These are phyloP conservation scores for Platysteira castanea DNA, from an alignment of 2,113 vertebrate genomes.

Conservation along the genomic window DNA sequence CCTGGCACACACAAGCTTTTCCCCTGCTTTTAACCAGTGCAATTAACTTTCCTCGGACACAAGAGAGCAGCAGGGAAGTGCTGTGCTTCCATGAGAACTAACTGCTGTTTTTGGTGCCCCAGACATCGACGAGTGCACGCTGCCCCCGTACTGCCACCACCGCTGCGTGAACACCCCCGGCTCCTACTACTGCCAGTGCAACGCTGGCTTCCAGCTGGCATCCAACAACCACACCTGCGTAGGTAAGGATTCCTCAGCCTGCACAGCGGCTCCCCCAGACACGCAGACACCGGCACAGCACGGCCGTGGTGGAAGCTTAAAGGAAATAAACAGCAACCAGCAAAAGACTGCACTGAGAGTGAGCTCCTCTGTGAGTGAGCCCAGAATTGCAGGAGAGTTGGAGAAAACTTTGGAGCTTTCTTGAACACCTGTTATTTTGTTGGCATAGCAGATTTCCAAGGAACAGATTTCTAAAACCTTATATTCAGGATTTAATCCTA, in stretches of 20 bases:
- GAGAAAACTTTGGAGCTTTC: neutral
- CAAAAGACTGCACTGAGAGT: neutral
- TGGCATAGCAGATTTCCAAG: neutral
- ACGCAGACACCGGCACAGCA: accelerated
- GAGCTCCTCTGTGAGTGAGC: neutral
- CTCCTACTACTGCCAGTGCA: conserved; percentile 94
- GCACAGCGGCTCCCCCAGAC: neutral
- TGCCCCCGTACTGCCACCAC: conserved; percentile 90
- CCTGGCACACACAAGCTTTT: neutral
- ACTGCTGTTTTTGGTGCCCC: conserved; percentile 14
- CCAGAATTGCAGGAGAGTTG: accelerated
- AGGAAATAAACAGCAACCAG: neutral
- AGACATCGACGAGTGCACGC: conserved; percentile 90
- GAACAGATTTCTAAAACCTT: neutral
- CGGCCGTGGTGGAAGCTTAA: accelerated
- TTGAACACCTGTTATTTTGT: neutral
- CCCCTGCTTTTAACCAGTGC: neutral
- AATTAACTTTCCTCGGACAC: neutral
- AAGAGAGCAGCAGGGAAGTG: neutral
- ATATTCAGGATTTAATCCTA: neutral
- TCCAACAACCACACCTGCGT: conserved; percentile 94
- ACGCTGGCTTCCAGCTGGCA: conserved; percentile 85
- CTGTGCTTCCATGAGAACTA: neutral
- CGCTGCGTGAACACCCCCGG: conserved; percentile 90
- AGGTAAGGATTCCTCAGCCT: conserved; percentile 76